Base-by-base conservation (phyloP, 2,113 vertebrate genomes). In the Triplophysa tibetana region DNA sequence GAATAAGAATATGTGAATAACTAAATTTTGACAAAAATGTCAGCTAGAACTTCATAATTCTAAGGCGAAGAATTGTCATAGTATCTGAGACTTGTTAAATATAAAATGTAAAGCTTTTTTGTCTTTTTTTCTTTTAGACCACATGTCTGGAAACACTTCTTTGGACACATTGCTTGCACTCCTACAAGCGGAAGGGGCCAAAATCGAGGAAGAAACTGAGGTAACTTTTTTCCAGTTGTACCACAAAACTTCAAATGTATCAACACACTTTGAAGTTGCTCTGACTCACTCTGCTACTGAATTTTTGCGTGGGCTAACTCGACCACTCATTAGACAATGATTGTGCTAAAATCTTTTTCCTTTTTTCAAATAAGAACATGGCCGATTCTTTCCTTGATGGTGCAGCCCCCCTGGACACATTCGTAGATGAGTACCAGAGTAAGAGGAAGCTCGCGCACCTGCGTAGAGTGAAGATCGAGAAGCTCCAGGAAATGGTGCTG, bases 191-290 rank as follows among this genome's bases (percentile, higher is more conserved):
- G 98, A 99, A 86, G 98, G 98, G 83, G 97, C 98, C 1, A 98
- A 99, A 88, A 97, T 99, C 19, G 98, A 99, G 83, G 98, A 99
- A 64, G 98, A 99, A 89, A 98, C 98, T 0, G 98, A 99, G 96
- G 97, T 99, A 91, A 89, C 82, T 43, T 14, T 29, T 50, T 8
- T 70, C 45, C 16, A 33, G 17, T 29, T 67, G 16, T 50, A 29
- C 5, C 29, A 19, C 26, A 0, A 48, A 52, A 2, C 10, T 13
- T 45, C 4, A 19, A 38, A 14, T 65, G 62, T 63, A 50, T 54
- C 43, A n/a, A n/a, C 52, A 9, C 21, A 17, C 13, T 67, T 48
- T 26, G 23, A 14, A 13, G 7, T 13, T 74, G 45, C 24, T 21
- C 1, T 60, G 13, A 10, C 26, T 19, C 33, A 16, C 4, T 48